A percentile compares a stretch with the other conserved stretches of the same genome.
phyloP scores from a whole-genome alignment of 2,888 invertebrate species.

The Asteroscopus sphinx region DNA sequence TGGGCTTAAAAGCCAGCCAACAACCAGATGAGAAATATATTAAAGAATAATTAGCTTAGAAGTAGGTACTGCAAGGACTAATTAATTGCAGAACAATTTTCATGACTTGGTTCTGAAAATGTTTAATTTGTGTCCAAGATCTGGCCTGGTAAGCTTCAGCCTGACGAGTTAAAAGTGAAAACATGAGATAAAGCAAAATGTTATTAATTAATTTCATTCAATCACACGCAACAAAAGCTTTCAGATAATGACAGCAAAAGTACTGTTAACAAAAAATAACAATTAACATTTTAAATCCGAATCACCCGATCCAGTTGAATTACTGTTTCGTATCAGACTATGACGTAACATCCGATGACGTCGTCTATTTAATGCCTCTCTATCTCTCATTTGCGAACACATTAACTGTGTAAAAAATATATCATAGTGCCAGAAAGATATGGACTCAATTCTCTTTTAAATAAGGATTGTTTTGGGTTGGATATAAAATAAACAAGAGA shows the following conservation, averaged over 20 bases:
- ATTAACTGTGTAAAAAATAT: slow-evolving; percentile 52
- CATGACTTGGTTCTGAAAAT: too few relatives aligned
- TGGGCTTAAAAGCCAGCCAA: too few relatives aligned
- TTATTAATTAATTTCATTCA: slow-evolving; percentile 9
- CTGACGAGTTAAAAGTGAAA: too few relatives aligned
- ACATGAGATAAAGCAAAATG: not conserved
- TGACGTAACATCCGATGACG: slow-evolving; percentile 43
- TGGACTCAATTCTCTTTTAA: not conserved
- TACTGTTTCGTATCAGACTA: slow-evolving; percentile 35
- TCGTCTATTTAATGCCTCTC: slow-evolving; percentile 54
- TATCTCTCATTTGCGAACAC: slow-evolving; percentile 54
- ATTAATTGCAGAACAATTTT: too few relatives aligned
- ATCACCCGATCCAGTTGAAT: slow-evolving; percentile 33
- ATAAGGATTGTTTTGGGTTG: slow-evolving; percentile 34
- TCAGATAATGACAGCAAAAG: slow-evolving; percentile 23
- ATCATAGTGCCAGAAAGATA: slow-evolving; percentile 18
- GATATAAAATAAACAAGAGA: slow-evolving; percentile 29
- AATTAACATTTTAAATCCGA: slow-evolving; percentile 30
- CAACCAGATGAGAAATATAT: too few relatives aligned
- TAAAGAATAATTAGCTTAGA: too few relatives aligned
- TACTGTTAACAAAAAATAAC: not conserved
- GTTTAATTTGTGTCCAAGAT: too few relatives aligned
- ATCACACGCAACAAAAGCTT: slow-evolving; percentile 3
- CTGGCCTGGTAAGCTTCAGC: too few relatives aligned
- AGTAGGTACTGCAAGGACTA: too few relatives aligned